Conservation (phyloP, 2,113 vertebrate species). For the Ophiodon elongatus region DNA sequence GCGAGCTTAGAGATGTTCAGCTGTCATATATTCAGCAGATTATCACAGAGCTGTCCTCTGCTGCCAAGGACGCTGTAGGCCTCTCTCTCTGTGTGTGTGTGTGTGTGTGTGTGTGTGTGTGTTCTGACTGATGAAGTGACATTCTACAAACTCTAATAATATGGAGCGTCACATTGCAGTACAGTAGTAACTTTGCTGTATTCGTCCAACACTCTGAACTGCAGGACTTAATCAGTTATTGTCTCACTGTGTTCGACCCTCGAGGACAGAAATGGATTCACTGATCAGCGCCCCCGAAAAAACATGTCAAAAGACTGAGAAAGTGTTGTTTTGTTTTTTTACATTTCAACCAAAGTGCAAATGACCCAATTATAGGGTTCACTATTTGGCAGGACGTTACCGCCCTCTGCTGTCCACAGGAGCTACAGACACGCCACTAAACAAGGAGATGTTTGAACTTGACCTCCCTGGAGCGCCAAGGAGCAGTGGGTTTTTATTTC, state of each 20-base stretch:
- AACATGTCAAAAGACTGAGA: neutral
- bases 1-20: slow-evolving; percentile 54
- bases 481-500: neutral
- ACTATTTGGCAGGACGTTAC: neutral
- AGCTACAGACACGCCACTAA: neutral
- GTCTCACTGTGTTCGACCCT: neutral
- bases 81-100: neutral
- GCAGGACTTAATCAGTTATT: neutral
- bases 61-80: slow-evolving; percentile 35
- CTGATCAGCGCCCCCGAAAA: neutral
- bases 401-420: slow-evolving; percentile 33
- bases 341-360: neutral
- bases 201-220: neutral
- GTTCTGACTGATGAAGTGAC: slow-evolving; percentile 2
- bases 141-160: neutral
- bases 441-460: neutral
- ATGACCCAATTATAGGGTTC: neutral
- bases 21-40: slow-evolving; percentile 63
- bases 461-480: neutral
- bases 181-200: neutral
- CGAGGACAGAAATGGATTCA: neutral
- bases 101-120: slow-evolving; percentile 7
- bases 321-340: neutral
- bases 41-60: slow-evolving; percentile 53
- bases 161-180: neutral